Conservation (phyloP, 2,888 invertebrate species). For the Amblyjoppa proteus region DNA sequence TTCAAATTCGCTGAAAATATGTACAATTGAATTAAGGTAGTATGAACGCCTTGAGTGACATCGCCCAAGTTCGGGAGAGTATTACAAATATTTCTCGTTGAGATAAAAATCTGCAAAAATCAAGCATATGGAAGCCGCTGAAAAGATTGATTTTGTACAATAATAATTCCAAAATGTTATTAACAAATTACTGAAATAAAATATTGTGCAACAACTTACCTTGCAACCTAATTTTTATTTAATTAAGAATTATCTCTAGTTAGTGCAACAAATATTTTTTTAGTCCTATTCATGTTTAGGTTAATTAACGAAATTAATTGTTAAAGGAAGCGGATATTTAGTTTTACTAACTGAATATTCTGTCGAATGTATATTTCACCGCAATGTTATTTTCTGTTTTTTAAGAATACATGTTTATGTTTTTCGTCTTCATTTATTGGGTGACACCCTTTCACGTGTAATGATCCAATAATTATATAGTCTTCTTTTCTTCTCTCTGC, state of each 20-base stretch:
- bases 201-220: too few species aligned
- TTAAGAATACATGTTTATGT: not conserved
- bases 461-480: not conserved
- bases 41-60: too few species aligned
- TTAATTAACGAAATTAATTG: not conserved
- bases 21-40: not conserved
- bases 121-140: too few species aligned
- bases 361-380: not conserved
- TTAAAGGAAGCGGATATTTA: not conserved
- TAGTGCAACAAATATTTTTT: not conserved
- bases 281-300: not conserved
- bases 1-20: not conserved
- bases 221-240: too few species aligned
- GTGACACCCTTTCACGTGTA: not conserved
- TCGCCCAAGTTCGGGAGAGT: too few species aligned
- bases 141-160: too few species aligned
- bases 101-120: too few species aligned
- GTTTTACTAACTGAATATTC: not conserved
- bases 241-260: not conserved
- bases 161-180: too few species aligned
- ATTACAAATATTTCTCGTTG: too few species aligned
- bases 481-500: not conserved
- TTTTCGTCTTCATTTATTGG: not conserved
- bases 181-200: too few species aligned
- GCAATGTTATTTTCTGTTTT: not conserved